These are phyloP conservation scores for Tholera decimalis DNA, from an alignment of 2,888 invertebrate genomes.

Conservation along the genomic window DNA sequence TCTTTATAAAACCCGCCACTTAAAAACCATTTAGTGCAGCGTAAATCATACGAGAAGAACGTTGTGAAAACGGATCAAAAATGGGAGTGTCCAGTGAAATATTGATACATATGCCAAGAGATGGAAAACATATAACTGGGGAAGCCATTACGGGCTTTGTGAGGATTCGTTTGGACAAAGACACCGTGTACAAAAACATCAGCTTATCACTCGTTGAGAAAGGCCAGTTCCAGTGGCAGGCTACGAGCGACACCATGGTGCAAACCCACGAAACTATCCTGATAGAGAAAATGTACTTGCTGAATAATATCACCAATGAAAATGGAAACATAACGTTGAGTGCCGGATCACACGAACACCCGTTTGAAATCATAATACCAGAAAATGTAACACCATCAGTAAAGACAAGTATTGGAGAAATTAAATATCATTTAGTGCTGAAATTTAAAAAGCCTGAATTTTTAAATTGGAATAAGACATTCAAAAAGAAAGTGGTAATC, in stretches of 20 bases:
- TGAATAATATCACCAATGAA: background rate
- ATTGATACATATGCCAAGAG: constrained; percentile 45
- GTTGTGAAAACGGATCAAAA: background rate
- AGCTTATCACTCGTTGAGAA: constrained; percentile 59
- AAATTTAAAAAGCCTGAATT: constrained; percentile 27
- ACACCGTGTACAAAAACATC: constrained; percentile 59
- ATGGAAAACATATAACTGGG: constrained; percentile 59
- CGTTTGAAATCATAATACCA: constrained; percentile 34
- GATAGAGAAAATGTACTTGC: constrained; percentile 8
- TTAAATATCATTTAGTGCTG: constrained; percentile 30
- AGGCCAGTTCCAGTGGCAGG: constrained; percentile 48
- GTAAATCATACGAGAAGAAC: background rate
- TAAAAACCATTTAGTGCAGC: constrained; percentile 6
- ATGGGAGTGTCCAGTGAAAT: constrained; percentile 69
- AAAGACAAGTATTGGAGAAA: constrained; percentile 18
- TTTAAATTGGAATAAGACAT: constrained; percentile 7
- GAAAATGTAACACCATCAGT: constrained; percentile 34
- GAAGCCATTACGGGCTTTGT: constrained; percentile 59
- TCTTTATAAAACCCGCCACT: background rate
- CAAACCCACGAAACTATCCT: background rate
- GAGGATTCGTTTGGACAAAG: constrained; percentile 60
- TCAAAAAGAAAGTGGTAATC: constrained; percentile 8
- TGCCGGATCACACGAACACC: constrained; percentile 18
- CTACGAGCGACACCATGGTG: background rate
- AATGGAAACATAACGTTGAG: constrained; percentile 1